phyloP scores from a whole-genome alignment of 2,888 invertebrate genomes.

The Acronicta leporina region DNA sequence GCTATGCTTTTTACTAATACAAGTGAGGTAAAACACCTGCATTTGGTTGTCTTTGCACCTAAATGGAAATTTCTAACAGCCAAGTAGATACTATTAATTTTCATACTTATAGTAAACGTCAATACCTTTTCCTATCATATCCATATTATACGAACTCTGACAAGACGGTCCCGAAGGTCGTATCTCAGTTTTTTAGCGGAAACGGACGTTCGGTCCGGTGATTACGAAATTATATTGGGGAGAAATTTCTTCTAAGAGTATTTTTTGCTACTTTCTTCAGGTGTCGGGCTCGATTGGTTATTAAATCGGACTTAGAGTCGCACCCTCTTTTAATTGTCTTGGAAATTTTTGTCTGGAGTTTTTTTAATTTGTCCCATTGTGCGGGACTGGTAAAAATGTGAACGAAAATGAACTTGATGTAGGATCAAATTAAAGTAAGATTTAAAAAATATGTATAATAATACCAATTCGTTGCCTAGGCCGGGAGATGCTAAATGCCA shows the following conservation, averaged over 20 bases:
- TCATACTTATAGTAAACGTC: slow-evolving; percentile 13
- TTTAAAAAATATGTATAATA: background rate
- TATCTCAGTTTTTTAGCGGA: slow-evolving; percentile 82
- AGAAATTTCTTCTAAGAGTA: slow-evolving; percentile 70
- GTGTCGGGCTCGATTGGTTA: slow-evolving; percentile 85
- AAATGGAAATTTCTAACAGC: too few species aligned
- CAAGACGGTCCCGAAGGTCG: slow-evolving; percentile 75
- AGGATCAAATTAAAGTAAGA: background rate
- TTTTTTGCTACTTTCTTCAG: slow-evolving; percentile 70
- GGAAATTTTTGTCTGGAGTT: slow-evolving; percentile 56
- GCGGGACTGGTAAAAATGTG: slow-evolving; percentile 8
- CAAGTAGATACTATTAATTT: too few species aligned
- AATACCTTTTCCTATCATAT: slow-evolving; percentile 58
- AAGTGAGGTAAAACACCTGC: too few species aligned
- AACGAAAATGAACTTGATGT: slow-evolving; percentile 11
- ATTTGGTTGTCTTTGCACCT: too few species aligned
- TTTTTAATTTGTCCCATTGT: slow-evolving; percentile 51
- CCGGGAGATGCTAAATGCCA: too few species aligned
- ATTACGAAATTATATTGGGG: slow-evolving; percentile 88
- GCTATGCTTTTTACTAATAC: too few species aligned
- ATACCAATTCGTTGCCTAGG: too few species aligned
- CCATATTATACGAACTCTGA: slow-evolving; percentile 72
- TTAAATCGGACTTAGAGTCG: slow-evolving; percentile 84
- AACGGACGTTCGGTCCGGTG: slow-evolving; percentile 86
- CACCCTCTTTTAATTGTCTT: slow-evolving; percentile 73